phyloP scores from a whole-genome alignment of 2,113 vertebrate genomes.

The Lepus americanus region DNA sequence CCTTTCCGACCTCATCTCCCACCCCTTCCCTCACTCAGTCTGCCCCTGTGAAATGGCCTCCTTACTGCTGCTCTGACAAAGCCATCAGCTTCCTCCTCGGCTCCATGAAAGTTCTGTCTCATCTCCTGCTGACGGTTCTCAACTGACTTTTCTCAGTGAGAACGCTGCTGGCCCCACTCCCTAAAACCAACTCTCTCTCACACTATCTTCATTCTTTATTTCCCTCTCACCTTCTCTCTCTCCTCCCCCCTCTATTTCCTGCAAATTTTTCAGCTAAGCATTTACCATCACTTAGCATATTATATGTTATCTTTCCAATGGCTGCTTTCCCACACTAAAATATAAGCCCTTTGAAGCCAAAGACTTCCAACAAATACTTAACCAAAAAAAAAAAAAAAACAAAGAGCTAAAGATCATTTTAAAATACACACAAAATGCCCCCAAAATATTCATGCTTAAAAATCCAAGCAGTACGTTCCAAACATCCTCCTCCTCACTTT shows the following conservation, averaged over 20 bases:
- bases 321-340: not conserved
- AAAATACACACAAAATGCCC: not conserved
- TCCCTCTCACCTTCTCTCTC: not conserved
- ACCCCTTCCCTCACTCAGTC: too few species aligned
- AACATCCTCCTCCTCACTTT: not conserved
- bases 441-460: conserved; percentile 2
- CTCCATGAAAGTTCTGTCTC: not conserved
- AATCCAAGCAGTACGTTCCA: not conserved
- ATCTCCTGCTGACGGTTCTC: not conserved
- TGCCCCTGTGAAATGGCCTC: not conserved
- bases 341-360: not conserved
- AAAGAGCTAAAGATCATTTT: not conserved
- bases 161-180: not conserved
- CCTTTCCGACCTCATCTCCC: not conserved
- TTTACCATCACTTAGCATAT: not conserved
- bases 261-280: not conserved
- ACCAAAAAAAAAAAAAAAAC: not conserved
- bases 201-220: not conserved
- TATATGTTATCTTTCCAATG: not conserved
- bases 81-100: not conserved
- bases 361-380: conserved; percentile 16
- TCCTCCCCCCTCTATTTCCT: not conserved
- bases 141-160: not conserved
- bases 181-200: not conserved
- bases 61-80: not conserved